Base-by-base conservation (phyloP, 2,888 invertebrate species). In the Thelaira solivaga region DNA sequence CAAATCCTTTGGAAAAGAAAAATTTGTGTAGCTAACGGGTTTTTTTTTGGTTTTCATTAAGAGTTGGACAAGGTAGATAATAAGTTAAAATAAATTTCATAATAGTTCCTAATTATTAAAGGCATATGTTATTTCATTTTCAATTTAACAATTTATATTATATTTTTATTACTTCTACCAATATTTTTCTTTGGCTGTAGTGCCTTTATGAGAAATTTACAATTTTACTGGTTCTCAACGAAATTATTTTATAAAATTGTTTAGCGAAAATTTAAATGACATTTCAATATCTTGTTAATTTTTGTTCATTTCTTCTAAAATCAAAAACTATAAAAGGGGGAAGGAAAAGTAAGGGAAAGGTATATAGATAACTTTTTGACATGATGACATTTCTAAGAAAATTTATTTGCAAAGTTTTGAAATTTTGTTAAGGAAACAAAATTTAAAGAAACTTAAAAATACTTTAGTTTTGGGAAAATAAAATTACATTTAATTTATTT, bases 211-310 rank as follows among this genome's bases (percentile, higher is more conserved):
- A 39, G 22, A 45, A 45, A 45, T 13, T 36, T 26, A 11, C 49
- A 47, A 49, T 68, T 73, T 69, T 57, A 49, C 36, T 73, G 16
- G 31, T 64, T 39, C n/a, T 68, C 47, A 26, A 26, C 16, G 11
- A 64, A 78, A 53, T 64, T 69, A 47, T 64, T 69, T 39, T 13
- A 49, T 16, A 36, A 65, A 68, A 55, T 47, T 72, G 41, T 41
- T 49, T 20, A 53, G 39, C 59, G 43, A 51, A 45, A 73, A 49
- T 68, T 77, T 62, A 47, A 29, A 16, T 59, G 68, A 64, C 62
- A 65, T 59, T 69, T 36, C 45, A 59, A 59, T 64, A 36, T n/a
- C 7, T 74, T 24, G 16, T 64, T 45, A 45, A 22, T 59, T 47
- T 51, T 78, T 47, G 29, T 39, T 59, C 59, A 64, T 64, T 73